These are phyloP conservation scores for Benitochromis conjunctus DNA, from an alignment of 2,113 vertebrate species.

Conservation along the genomic window DNA sequence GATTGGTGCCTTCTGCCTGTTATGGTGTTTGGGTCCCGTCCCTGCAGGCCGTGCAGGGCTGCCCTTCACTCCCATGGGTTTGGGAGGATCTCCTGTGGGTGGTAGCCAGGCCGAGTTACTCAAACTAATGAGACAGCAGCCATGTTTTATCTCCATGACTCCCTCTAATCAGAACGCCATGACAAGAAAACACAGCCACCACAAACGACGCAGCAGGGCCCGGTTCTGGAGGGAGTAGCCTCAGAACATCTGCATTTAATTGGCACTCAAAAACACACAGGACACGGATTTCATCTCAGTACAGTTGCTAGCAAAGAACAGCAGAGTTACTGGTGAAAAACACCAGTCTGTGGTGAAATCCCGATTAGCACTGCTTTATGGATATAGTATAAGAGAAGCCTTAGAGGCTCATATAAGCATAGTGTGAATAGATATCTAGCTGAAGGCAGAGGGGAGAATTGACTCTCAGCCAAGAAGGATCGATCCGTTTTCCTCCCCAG, in stretches of 20 bases:
- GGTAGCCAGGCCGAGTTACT: conserved; percentile 9
- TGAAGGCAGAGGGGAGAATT: conserved; percentile 21
- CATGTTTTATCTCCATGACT: conserved; percentile 8
- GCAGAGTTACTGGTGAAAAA: neutral
- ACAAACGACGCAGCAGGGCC: neutral
- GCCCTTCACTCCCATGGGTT: conserved; percentile 32
- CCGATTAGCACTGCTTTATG: neutral
- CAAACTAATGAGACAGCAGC: conserved; percentile 50
- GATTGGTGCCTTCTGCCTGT: neutral
- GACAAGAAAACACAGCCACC: conserved; percentile 17
- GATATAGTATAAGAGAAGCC: neutral
- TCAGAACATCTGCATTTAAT: conserved; percentile 35
- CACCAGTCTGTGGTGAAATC: neutral
- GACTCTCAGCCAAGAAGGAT: conserved; percentile 52
- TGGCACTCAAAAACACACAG: conserved; percentile 9
- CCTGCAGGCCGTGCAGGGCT: conserved; percentile 4
- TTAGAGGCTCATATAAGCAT: conserved; percentile 8
- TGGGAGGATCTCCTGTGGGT: conserved; percentile 50
- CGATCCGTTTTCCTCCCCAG: conserved; percentile 58
- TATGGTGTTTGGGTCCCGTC: conserved; percentile 1
- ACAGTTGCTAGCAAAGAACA: neutral
- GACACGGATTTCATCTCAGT: neutral
- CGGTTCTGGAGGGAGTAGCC: neutral
- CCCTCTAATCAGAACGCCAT: conserved; percentile 52
- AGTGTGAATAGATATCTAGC: conserved; percentile 39